Evolutionary conservation across 2,797 vertebrate genomes (phyloP), one percentile per base, ranked within the genome.

Genomic region (Sphenodon punctatus): DNA sequence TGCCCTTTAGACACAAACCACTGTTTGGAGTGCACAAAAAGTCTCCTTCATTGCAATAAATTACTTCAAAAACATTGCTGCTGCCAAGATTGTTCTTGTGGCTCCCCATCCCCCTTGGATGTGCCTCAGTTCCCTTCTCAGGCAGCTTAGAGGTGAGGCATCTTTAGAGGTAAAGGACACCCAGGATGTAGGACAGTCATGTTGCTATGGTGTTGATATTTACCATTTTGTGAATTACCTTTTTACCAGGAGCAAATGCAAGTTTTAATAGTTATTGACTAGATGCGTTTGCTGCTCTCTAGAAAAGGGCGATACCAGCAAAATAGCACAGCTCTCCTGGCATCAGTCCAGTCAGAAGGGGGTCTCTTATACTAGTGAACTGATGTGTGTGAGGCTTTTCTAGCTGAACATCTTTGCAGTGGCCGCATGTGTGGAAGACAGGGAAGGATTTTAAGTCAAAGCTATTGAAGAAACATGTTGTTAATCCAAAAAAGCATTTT

Each of bases 281-380:
- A 0, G 39, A 4, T 13, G 67, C 15, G 1, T 49, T 13, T 1
- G 3, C 56, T 16, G 66, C 70, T 10, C n/a, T 13, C 39, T 1
- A 8, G 1, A 8, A 1, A 1, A 1, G 22, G 48, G 49, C n/a
- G 61, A 3, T 13, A 0, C 36, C 27, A 20, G 4, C 27, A 32
- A 16, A 11, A 22, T 5, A 27, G 4, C 17, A 0, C 22, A 1
- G 75, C 36, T 20, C 6, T 22, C 2, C 48, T 15, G 55, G 66
- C 70, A 11, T 19, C 4, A 25, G 1, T 56, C 60, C 64, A 0
- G 15, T 6, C 13, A 41, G 2, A 3, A 64, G 5, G 36, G 56
- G 48, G 38, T 2, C 42, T 10, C 15, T 6, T 32, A 53, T 25
- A 1, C 2, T 1, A 48, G 32, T 14, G 56, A 7, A 64, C 42